Base-by-base conservation (phyloP, 2,888 invertebrate species). In the Harpagoxenus sublaevis region DNA sequence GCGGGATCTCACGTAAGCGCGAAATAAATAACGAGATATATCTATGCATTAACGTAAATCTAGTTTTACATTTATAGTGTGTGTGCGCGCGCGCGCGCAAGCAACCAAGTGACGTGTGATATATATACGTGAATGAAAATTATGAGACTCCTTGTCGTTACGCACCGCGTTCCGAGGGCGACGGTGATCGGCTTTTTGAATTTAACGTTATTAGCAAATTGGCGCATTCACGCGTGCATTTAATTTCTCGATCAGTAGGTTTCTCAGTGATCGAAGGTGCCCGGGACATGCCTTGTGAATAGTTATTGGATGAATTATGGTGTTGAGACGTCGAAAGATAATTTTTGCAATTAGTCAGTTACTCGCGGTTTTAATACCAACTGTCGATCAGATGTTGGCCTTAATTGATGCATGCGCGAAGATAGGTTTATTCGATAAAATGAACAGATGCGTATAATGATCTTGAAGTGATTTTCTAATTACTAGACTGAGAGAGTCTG, bases 11-110 rank as follows among this genome's bases (percentile, higher is more conserved):
- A 31, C 73, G 62, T 53, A 53, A 71, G 74, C 66, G 77, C 42
- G 66, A 66, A 66, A 53, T 78, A 78, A 78, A 78, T 78, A 66
- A 78, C 55, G 66, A 66, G 53, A 78, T 78, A 77, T 60, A 15
- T 23, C 23, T 23, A 23, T 42, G 53, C 66, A 28, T 78, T 66
- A 66, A 78, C 23, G 66, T 66, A 78, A 78, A 78, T 78, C 66
- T 66, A 78, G 28, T 66, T 66, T 78, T 53, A 42, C 77, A 18
- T 65, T 77, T 77, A 42, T 45, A 45, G 51, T n/a, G 42, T 35
- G 48, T 10, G 39, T 2, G 15, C 12, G n/a, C 15, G 10, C 18
- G 18, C 35, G 35, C 39, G 31, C 35, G 35, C 39, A n/a, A n/a
- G 66, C 15, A 39, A 12, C 53, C 55, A 45, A 66, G 8, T 12